Evolutionary conservation across 2,888 invertebrate species (phyloP).

Genomic region (Metopia argyrocephala): DNA sequence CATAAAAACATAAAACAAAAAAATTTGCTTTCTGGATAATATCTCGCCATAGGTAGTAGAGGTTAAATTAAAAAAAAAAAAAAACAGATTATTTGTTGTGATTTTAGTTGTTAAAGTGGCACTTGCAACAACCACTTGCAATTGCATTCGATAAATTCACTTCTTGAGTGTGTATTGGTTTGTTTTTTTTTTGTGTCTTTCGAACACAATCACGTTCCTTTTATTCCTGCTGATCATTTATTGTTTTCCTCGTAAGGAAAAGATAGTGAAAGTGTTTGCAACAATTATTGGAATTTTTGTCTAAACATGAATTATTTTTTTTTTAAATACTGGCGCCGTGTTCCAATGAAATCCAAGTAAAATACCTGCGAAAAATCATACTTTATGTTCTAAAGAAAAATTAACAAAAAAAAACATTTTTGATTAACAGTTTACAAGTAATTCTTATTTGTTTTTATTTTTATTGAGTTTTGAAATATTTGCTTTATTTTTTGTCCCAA

Average conservation of each 20-base stretch:
- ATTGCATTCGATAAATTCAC: constrained; percentile 26
- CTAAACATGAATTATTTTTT: constrained; percentile 11
- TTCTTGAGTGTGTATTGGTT: not conserved
- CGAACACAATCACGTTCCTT: not conserved
- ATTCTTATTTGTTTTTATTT: not conserved
- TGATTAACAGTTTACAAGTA: not conserved
- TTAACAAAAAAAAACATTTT: too few species aligned
- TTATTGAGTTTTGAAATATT: not conserved
- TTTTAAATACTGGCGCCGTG: constrained; percentile 51
- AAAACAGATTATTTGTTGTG: too few species aligned
- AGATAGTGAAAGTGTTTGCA: constrained; percentile 59
- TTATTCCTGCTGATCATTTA: constrained; percentile 25
- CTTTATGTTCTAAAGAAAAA: constrained; percentile 28
- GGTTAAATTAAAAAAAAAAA: too few species aligned
- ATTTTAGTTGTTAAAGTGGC: not conserved
- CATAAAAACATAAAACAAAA: constrained; percentile 28
- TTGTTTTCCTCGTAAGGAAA: constrained; percentile 40
- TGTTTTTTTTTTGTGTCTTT: constrained; percentile 22
- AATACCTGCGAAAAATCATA: constrained; percentile 43
- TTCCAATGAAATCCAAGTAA: not conserved
- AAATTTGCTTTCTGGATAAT: too few species aligned
- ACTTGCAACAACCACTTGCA: constrained; percentile 16
- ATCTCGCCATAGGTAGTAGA: too few species aligned
- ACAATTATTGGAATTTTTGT: constrained; percentile 10
- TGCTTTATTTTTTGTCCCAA: not conserved